These are phyloP conservation scores for Xenus cinereus DNA, from an alignment of 2,113 vertebrate species.

Conservation along the genomic window DNA sequence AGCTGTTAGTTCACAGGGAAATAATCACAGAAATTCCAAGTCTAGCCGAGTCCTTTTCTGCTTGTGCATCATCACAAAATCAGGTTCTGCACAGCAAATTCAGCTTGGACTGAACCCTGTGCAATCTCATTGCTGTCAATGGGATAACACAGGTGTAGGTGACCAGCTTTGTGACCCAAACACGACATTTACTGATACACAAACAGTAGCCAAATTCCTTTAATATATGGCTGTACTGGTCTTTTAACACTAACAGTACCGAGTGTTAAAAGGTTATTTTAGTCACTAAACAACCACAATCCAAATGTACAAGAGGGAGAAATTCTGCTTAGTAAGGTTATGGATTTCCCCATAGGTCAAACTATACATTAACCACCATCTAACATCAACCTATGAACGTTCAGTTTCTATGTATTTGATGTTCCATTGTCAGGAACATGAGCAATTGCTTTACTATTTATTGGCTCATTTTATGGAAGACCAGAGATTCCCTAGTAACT, in stretches of 20 bases:
- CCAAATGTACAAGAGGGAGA: background rate
- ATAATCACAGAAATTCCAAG: background rate
- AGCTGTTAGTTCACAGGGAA: background rate
- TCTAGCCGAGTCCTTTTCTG: background rate
- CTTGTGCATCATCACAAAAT: background rate
- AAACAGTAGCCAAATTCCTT: background rate
- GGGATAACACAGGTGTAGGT: background rate
- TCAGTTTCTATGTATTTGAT: background rate
- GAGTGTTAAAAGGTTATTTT: background rate
- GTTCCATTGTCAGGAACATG: background rate
- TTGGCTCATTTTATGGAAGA: slow-evolving; percentile 69
- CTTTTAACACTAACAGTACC: background rate
- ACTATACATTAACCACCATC: background rate
- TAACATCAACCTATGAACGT: background rate
- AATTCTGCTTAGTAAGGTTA: background rate
- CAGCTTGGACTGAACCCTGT: background rate
- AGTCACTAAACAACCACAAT: background rate
- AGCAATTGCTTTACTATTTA: slow-evolving; percentile 31
- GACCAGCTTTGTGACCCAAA: background rate
- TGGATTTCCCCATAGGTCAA: background rate
- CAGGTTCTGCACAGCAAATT: background rate
- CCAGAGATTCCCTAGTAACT: slow-evolving; percentile 61
- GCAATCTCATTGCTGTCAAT: background rate
- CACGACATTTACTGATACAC: background rate
- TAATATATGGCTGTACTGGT: background rate